phyloP scores from a whole-genome alignment of 1,140 invertebrate species.

The Musca vetustissima region DNA sequence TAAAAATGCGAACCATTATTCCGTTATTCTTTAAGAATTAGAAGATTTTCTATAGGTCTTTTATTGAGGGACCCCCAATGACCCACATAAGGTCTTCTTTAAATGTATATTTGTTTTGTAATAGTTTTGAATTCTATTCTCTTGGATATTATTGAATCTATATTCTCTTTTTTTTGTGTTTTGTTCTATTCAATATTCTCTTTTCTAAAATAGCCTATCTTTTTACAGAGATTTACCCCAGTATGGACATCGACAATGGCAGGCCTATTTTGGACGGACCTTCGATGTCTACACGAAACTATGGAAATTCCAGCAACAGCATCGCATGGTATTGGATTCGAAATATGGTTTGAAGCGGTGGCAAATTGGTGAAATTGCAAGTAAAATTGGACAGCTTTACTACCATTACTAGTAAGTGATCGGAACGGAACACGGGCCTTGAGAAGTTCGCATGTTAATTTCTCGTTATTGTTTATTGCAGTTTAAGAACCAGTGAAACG shows the following conservation, averaged over 20 bases:
- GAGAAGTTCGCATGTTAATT: background rate
- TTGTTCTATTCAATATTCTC: no score
- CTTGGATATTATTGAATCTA: no score
- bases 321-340: conserved; percentile 86
- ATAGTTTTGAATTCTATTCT: no score
- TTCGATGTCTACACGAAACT: conserved; percentile 98
- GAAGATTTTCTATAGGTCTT: no score
- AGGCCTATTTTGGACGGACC: conserved; percentile 94
- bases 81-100: no score
- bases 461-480: conserved; percentile 51
- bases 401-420: conserved; percentile 96
- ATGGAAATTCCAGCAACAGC: conserved; percentile 98
- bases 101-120: no score
- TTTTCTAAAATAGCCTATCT: no score
- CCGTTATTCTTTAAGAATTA: no score
- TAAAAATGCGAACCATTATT: no score
- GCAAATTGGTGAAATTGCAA: conserved; percentile 99
- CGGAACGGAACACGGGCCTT: no score
- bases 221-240: conserved; percentile 86
- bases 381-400: conserved; percentile 97
- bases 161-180: no score
- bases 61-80: no score
- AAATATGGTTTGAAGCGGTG: conserved; percentile 96
- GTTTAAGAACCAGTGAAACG: conserved; percentile 91
- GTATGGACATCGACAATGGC: conserved; percentile 98